phyloP scores from a whole-genome alignment of 2,113 vertebrate species.

The Crocuta crocuta region DNA sequence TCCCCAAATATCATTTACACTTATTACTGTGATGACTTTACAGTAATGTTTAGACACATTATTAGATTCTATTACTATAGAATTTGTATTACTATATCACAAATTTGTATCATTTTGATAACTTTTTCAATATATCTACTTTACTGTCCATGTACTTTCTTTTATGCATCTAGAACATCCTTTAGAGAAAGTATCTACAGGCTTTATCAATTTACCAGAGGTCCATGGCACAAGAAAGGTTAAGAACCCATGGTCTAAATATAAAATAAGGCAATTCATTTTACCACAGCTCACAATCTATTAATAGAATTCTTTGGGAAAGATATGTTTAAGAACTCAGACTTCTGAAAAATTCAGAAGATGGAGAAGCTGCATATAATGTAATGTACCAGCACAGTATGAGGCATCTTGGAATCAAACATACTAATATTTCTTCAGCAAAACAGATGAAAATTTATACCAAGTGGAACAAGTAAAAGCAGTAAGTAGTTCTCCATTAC shows the following conservation, averaged over 20 bases:
- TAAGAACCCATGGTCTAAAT: background rate
- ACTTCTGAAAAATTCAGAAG: background rate
- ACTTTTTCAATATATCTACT: background rate
- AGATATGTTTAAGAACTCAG: background rate
- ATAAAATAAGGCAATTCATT: background rate
- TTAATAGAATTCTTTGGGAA: background rate
- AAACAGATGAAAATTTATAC: background rate
- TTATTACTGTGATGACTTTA: background rate
- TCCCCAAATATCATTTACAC: background rate
- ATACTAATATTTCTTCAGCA: background rate
- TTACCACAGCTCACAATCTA: background rate
- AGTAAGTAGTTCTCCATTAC: background rate
- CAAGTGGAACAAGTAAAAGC: background rate
- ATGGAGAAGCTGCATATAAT: background rate
- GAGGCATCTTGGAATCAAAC: background rate
- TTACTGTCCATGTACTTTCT: background rate
- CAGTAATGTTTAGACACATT: background rate
- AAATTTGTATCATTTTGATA: background rate
- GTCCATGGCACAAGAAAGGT: background rate
- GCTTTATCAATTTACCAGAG: background rate
- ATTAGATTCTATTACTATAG: background rate
- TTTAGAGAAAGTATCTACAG: background rate
- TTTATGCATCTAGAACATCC: background rate
- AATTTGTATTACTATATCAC: background rate
- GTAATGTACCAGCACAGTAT: background rate